Evolutionary conservation across 2,888 invertebrate genomes (phyloP).

Genomic region (Stenichneumon culpator): DNA sequence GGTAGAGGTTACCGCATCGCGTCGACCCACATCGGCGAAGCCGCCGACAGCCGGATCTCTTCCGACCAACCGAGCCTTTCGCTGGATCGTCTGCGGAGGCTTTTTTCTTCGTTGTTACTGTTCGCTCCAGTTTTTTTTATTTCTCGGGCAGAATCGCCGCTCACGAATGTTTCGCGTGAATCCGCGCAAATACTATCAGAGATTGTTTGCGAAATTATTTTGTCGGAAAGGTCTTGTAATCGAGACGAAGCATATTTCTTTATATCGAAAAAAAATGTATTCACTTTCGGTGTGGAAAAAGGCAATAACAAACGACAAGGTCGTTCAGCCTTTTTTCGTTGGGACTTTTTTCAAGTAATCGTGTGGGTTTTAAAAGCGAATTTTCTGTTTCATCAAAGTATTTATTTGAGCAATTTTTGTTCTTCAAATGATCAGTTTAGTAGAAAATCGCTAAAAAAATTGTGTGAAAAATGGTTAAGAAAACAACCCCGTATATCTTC

Average conservation of each 20-base stretch:
- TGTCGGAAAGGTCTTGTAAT: too few species aligned
- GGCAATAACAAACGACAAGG: too few species aligned
- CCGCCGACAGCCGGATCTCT: slow-evolving; percentile 13
- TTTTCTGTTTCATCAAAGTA: too few species aligned
- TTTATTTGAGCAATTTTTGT: too few species aligned
- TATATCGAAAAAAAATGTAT: too few species aligned
- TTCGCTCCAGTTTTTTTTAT: background rate
- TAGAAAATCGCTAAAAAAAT: background rate
- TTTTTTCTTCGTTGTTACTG: background rate
- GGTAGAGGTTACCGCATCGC: slow-evolving; percentile 4
- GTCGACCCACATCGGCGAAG: slow-evolving; percentile 34
- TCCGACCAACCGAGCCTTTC: slow-evolving; percentile 2
- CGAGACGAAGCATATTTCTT: too few species aligned
- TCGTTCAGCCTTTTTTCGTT: too few species aligned
- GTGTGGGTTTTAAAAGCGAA: too few species aligned
- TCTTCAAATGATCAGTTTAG: background rate
- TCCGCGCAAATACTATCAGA: too few species aligned
- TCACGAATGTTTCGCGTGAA: background rate
- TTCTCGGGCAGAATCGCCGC: background rate
- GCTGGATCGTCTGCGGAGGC: background rate
- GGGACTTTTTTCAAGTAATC: too few species aligned
- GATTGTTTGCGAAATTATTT: too few species aligned
- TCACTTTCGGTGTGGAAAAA: too few species aligned
- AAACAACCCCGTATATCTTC: background rate
- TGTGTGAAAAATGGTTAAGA: background rate